Evolutionary conservation across 2,888 invertebrate genomes (phyloP), one percentile per base, ranked within the genome.

Genomic region (Tholera decimalis): DNA sequence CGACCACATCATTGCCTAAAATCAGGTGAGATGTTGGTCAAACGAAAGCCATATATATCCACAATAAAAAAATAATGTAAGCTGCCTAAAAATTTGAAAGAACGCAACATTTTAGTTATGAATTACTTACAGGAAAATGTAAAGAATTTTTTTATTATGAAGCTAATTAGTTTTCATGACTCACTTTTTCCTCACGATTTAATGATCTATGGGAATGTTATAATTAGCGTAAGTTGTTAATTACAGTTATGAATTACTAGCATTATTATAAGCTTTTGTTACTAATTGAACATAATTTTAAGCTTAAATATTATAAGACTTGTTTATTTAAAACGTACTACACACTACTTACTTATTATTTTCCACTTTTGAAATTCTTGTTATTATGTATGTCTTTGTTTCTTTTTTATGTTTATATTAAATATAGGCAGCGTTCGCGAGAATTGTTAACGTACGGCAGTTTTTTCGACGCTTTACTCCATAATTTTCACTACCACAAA

Each of bases 81-180:
- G 3, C 11, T 4, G 15, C 7, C 11, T 20, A 46, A 5, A 11
- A 18, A 47, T 22, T 15, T 9, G 8, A 33, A 33, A 39, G 20
- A 56, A 58, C 41, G 7, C 2, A n/a, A 44, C 11, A 4, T 37
- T 49, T 39, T 43, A 35, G 24, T 57, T 49, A 57, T n/a, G 5
- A 69, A 49, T 20, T n/a, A 49, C 41, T 35, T 22, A 20, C 35
- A 35, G 43, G 49, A 44, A 70, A 60, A 30, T 22, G 9, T 13
- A 11, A 46, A 44, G 18, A 18, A 30, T 49, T 18, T 33, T 35
- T 1, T 39, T 39, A 26, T 44, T 43, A 30, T 33, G 30, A 49
- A 73, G 47, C 24, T 62, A 72, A 72, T 77, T 77, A 56, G 49
- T 56, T 66, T 20, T 51, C 20, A 58, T 51, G 64, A 43, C 53